Percentiles rank a stretch among this genome's conserved stretches.
Conservation (phyloP, 2,888 invertebrate species). For the Apantesis nais region DNA sequence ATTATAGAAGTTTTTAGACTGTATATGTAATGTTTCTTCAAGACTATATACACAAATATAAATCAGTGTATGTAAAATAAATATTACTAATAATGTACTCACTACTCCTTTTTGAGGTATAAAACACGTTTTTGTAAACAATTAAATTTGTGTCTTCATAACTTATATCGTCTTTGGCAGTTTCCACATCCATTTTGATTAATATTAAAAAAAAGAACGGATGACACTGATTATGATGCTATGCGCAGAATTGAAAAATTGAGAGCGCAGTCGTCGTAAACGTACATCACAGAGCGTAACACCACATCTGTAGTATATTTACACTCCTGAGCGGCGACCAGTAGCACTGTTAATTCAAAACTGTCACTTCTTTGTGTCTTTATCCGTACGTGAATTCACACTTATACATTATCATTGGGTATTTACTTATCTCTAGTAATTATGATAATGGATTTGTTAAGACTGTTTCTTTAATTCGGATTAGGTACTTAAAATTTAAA, state of each 20-base stretch:
- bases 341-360: constrained; percentile 11
- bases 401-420: constrained; percentile 1
- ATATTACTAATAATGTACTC: constrained; percentile 22
- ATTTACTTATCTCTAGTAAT: background rate
- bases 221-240: constrained; percentile 50
- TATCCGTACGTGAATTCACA: background rate
- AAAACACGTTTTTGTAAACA: constrained; percentile 58
- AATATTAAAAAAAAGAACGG: constrained; percentile 41
- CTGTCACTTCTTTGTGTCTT: constrained; percentile 4
- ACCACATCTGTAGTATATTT: constrained; percentile 18
- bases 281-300: constrained; percentile 7
- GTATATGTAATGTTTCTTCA: too few species aligned
- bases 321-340: constrained; percentile 23
- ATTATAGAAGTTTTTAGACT: too few species aligned
- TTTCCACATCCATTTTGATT: constrained; percentile 70
- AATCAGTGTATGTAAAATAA: background rate
- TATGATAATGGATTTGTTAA: constrained; percentile 4
- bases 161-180: constrained; percentile 66
- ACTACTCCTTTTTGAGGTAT: constrained; percentile 28
- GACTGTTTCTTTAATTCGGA: constrained; percentile 1
- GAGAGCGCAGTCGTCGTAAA: constrained; percentile 32
- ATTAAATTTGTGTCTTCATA: constrained; percentile 68
- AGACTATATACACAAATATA: background rate
- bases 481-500: background rate
- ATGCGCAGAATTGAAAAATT: constrained; percentile 66